Evolutionary conservation across 2,888 invertebrate species (phyloP).

Genomic region (Suillia variegata): DNA sequence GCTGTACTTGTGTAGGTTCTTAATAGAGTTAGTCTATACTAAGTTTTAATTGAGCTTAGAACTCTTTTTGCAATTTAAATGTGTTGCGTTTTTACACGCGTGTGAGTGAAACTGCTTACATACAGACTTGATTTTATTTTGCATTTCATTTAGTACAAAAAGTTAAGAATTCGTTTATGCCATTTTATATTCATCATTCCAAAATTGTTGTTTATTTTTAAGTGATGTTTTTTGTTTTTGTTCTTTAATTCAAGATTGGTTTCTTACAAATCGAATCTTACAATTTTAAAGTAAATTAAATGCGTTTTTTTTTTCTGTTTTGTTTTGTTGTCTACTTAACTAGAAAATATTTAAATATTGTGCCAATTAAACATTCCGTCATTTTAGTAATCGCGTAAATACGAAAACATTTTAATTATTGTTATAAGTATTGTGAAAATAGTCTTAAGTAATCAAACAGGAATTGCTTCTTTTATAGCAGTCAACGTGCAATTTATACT

Average conservation of each 20-base stretch:
- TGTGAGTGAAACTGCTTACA: too few species aligned
- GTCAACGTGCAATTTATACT: not conserved
- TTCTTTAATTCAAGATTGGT: too few species aligned
- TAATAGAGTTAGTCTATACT: too few species aligned
- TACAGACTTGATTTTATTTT: not conserved
- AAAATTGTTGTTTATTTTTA: slow-evolving; percentile 1
- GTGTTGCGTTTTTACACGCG: too few species aligned
- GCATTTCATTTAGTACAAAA: not conserved
- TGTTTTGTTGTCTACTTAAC: too few species aligned
- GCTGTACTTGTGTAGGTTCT: too few species aligned
- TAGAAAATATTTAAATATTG: slow-evolving; percentile 5
- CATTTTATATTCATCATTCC: not conserved
- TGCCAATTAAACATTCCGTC: slow-evolving; percentile 15
- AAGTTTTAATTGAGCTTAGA: too few species aligned
- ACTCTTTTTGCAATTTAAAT: too few species aligned
- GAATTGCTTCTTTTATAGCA: not conserved
- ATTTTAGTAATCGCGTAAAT: slow-evolving; percentile 5
- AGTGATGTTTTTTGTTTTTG: not conserved
- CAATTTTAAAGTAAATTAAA: too few species aligned
- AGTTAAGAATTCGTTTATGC: not conserved
- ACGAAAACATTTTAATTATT: slow-evolving; percentile 1
- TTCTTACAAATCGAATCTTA: too few species aligned
- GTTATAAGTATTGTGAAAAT: not conserved
- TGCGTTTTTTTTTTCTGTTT: too few species aligned
- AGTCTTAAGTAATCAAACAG: not conserved